A percentile compares a stretch with the other conserved stretches of the same genome.
These are phyloP conservation scores for Kradibia gibbosae DNA, from an alignment of 1,140 invertebrate genomes.

Conservation along the genomic window DNA sequence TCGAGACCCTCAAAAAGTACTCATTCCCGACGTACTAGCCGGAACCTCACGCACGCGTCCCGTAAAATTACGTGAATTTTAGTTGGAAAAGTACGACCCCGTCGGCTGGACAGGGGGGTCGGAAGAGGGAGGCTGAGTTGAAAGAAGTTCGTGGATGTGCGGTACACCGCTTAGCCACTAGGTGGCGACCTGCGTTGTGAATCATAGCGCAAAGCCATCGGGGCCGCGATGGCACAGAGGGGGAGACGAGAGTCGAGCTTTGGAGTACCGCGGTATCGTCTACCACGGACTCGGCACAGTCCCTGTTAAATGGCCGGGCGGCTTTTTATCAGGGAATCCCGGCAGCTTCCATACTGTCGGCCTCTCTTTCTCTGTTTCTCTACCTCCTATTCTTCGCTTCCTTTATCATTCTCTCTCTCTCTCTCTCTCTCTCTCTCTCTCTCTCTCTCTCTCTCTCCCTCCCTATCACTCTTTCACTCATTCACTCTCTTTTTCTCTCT, in stretches of 20 bases:
- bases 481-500: neutral
- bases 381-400: too few species aligned
- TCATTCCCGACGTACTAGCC: neutral
- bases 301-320: neutral
- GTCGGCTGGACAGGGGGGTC: too few species aligned
- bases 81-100: neutral
- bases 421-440: too few species aligned
- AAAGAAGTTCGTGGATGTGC: neutral
- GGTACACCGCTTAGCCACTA: neutral
- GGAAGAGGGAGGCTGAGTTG: too few species aligned
- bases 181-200: neutral
- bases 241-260: neutral
- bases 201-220: neutral
- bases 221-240: neutral
- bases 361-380: neutral
- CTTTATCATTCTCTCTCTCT: neutral
- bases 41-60: too few species aligned
- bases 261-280: neutral
- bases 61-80: neutral
- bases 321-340: constrained; percentile 16
- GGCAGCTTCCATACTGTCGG: too few species aligned
- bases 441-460: neutral
- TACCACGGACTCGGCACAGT: neutral
- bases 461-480: too few species aligned
- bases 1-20: neutral